These are phyloP conservation scores for Novumbra hubbsi DNA, from an alignment of 2,797 vertebrate species.

Conservation along the genomic window DNA sequence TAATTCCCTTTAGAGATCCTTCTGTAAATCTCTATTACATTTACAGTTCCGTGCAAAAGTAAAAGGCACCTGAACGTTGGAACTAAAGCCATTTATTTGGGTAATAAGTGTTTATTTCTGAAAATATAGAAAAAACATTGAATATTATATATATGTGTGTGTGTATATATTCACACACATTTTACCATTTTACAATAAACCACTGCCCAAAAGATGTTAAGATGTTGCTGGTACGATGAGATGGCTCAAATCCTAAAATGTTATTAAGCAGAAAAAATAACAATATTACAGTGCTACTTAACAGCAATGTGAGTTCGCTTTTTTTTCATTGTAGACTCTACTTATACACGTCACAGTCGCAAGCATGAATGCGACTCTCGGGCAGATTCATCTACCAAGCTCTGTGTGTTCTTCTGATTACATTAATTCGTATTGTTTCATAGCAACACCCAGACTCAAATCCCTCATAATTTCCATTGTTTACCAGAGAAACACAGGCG, in stretches of 20 bases:
- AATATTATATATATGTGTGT: too few relatives aligned
- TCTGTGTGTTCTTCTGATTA: too few relatives aligned
- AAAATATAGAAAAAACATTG: too few relatives aligned
- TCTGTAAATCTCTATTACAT: too few relatives aligned
- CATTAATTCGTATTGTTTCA: slow-evolving; percentile 8
- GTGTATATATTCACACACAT: too few relatives aligned
- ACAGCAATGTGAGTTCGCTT: not conserved
- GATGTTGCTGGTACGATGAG: not conserved
- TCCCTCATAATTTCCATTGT: not conserved
- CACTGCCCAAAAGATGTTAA: not conserved
- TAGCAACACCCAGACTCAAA: not conserved
- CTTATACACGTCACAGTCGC: not conserved
- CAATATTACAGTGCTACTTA: not conserved
- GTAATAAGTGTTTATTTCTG: too few relatives aligned
- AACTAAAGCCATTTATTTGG: too few relatives aligned
- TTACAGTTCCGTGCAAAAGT: too few relatives aligned
- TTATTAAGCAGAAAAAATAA: not conserved
- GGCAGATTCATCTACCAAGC: too few relatives aligned
- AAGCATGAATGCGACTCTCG: not conserved
- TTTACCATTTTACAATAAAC: too few relatives aligned
- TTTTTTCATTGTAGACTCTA: not conserved
- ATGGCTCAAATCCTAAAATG: not conserved
- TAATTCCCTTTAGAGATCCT: not conserved
- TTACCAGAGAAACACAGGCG: not conserved
- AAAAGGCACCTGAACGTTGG: too few relatives aligned